Percentiles rank a stretch among this genome's conserved stretches.
phyloP scores from a whole-genome alignment of 2,888 invertebrate species.

The Drosophila colorata region DNA sequence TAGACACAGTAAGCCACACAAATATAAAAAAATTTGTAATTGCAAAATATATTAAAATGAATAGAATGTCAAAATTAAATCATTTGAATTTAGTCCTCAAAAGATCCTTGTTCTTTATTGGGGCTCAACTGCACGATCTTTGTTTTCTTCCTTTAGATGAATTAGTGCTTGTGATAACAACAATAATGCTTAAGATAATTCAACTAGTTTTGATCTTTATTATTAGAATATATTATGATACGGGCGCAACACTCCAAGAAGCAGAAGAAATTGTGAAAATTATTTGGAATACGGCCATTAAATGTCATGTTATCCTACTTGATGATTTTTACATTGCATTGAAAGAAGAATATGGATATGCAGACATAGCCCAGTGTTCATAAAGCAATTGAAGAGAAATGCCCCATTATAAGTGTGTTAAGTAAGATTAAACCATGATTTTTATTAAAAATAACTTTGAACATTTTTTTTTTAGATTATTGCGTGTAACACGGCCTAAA shows the following conservation, averaged over 20 bases:
- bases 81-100: background rate
- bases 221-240: background rate
- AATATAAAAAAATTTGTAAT: background rate
- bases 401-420: background rate
- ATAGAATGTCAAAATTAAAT: background rate
- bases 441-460: background rate
- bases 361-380: background rate
- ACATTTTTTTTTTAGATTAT: background rate
- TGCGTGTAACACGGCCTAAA: background rate
- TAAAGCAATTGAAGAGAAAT: background rate
- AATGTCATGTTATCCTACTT: background rate
- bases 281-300: background rate
- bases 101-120: background rate
- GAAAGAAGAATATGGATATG: slow-evolving; percentile 2
- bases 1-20: background rate
- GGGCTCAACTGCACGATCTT: slow-evolving; percentile 9
- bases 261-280: background rate
- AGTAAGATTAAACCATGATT: background rate
- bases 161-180: slow-evolving; percentile 26
- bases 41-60: background rate
- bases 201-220: background rate
- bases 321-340: slow-evolving; percentile 10
- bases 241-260: background rate
- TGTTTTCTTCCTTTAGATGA: slow-evolving; percentile 20
- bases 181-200: slow-evolving; percentile 16